A percentile compares a stretch with the other conserved stretches of the same genome.
phyloP scores from a whole-genome alignment of 1,140 invertebrate genomes.

The Cydia fagiglandana region DNA sequence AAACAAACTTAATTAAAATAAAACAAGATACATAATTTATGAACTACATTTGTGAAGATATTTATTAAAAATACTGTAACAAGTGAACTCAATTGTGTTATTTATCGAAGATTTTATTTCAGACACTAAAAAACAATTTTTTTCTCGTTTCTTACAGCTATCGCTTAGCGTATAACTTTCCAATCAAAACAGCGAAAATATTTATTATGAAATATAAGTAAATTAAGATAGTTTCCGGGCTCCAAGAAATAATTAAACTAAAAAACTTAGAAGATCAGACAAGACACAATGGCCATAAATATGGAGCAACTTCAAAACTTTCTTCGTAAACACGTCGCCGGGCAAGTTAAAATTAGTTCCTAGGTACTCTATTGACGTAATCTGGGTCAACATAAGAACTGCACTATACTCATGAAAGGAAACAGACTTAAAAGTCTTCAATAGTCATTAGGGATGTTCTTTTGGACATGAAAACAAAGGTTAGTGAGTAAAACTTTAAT shows the following conservation, averaged over 20 bases:
- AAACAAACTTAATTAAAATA: too few species aligned
- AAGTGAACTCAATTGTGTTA: too few species aligned
- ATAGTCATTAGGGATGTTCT: neutral
- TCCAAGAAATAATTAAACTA: neutral
- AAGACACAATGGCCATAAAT: conserved; percentile 10
- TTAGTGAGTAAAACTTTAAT: conserved; percentile 7
- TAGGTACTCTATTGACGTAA: conserved; percentile 41
- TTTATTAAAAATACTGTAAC: too few species aligned
- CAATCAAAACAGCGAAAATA: too few species aligned
- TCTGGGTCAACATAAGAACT: neutral
- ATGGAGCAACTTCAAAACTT: conserved; percentile 20
- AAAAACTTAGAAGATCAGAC: neutral
- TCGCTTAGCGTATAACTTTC: neutral
- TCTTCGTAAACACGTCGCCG: conserved; percentile 40
- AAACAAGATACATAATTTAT: too few species aligned
- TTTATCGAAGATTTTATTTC: too few species aligned
- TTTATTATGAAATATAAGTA: too few species aligned
- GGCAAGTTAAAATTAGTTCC: conserved; percentile 49
- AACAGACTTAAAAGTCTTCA: neutral
- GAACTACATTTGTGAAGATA: too few species aligned
- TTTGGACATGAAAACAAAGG: neutral
- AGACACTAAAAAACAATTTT: too few species aligned
- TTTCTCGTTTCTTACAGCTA: too few species aligned
- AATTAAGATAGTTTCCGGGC: neutral
- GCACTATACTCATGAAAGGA: neutral